These are phyloP conservation scores for Spondyliosoma cantharus DNA, from an alignment of 2,797 vertebrate genomes.

Conservation along the genomic window DNA sequence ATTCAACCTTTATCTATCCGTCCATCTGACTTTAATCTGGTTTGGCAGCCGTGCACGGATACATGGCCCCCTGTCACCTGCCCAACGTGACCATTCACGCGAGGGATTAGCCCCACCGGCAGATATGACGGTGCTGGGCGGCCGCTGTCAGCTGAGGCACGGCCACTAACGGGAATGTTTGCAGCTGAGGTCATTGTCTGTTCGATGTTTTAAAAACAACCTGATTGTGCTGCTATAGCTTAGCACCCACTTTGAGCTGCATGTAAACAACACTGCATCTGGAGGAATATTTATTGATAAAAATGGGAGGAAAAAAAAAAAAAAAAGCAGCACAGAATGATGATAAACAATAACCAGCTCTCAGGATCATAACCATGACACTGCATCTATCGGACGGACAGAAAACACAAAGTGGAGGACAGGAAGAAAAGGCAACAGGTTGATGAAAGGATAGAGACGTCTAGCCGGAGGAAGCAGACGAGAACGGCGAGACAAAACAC, in stretches of 20 bases:
- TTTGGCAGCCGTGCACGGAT: slow-evolving; percentile 45
- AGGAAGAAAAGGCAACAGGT: slow-evolving; percentile 46
- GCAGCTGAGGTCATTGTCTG: slow-evolving; percentile 7
- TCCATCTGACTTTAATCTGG: slow-evolving; percentile 61
- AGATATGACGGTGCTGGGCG: slow-evolving; percentile 14
- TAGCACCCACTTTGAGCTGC: neutral
- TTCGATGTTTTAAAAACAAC: neutral
- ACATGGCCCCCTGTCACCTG: slow-evolving; percentile 47
- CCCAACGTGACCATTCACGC: slow-evolving; percentile 57
- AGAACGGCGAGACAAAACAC: neutral
- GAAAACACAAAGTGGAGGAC: neutral
- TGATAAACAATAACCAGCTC: neutral
- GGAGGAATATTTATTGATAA: neutral
- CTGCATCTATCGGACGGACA: slow-evolving; percentile 19
- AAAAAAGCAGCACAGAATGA: neutral
- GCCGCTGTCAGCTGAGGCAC: slow-evolving; percentile 23
- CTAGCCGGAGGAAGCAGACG: neutral
- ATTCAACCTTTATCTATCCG: slow-evolving; percentile 51
- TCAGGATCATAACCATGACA: slow-evolving; percentile 30
- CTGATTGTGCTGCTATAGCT: neutral
- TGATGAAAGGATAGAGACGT: neutral
- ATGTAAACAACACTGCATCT: slow-evolving; percentile 1
- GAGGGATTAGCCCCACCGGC: slow-evolving; percentile 45
- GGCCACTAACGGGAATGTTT: neutral
- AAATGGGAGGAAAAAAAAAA: neutral